These are phyloP conservation scores for Siderastrea radians DNA, from an alignment of 92 coral and sea anemone species.

Conservation along the genomic window DNA sequence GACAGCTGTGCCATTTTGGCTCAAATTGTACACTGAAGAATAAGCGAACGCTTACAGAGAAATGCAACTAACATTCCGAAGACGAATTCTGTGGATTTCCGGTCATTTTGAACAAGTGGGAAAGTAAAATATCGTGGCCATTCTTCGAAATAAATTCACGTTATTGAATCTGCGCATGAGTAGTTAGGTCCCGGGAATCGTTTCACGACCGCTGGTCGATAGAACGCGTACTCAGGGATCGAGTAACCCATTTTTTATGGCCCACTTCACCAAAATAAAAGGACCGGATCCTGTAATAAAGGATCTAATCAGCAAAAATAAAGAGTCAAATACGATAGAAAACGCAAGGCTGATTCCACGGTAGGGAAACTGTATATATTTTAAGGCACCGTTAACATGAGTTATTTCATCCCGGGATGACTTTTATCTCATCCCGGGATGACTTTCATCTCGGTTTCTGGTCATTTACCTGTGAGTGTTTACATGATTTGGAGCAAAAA, in stretches of 20 bases:
- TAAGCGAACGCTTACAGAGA: not conserved
- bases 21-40: not conserved
- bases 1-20: constrained; percentile 47
- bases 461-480: too few relatives aligned
- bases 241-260: not conserved
- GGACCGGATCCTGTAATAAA: too few relatives aligned
- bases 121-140: constrained; percentile 26
- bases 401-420: too few relatives aligned
- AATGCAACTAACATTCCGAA: not conserved
- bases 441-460: too few relatives aligned
- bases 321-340: too few relatives aligned
- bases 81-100: not conserved
- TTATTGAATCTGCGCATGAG: constrained; percentile 33
- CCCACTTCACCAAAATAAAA: too few relatives aligned
- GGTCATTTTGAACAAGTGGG: not conserved
- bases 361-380: too few relatives aligned
- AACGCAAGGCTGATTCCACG: too few relatives aligned
- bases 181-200: not conserved
- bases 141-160: constrained; percentile 7
- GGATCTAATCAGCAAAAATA: too few relatives aligned
- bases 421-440: too few relatives aligned
- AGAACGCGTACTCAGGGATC: not conserved
- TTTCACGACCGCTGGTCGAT: not conserved
- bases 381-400: too few relatives aligned
- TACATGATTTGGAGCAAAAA: too few relatives aligned